A percentile compares a stretch with the other conserved stretches of the same genome.
phyloP scores from a whole-genome alignment of 2,797 vertebrate species.

The Ptychobarbus kaznakovi region DNA sequence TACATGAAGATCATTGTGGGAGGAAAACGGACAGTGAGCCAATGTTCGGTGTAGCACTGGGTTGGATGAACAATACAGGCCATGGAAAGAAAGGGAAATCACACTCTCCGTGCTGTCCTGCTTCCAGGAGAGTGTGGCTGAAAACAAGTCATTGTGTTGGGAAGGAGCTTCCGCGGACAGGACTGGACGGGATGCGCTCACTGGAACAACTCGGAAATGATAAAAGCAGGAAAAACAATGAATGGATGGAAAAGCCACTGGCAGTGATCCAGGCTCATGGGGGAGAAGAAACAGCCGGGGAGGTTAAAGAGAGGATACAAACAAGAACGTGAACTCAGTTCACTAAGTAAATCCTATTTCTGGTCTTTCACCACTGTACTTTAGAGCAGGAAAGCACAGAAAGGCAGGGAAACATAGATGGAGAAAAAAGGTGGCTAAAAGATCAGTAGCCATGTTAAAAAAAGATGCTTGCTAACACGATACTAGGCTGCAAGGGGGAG shows the following conservation, averaged over 20 bases:
- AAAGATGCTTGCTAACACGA: neutral
- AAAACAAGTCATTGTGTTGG: slow-evolving; percentile 31
- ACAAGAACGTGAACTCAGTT: neutral
- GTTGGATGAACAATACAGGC: neutral
- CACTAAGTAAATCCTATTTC: neutral
- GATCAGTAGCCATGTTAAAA: too few relatives aligned
- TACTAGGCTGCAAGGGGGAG: too few relatives aligned
- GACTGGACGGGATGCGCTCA: neutral
- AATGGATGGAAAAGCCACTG: neutral
- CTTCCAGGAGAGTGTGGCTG: slow-evolving; percentile 29
- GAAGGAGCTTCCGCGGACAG: neutral
- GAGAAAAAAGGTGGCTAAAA: neutral
- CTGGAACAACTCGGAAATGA: slow-evolving; percentile 6
- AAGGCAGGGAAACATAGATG: neutral
- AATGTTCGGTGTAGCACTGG: slow-evolving; percentile 1
- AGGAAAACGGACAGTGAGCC: slow-evolving; percentile 1
- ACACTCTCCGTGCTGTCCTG: slow-evolving; percentile 27
- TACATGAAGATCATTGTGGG: neutral
- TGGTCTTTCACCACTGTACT: neutral
- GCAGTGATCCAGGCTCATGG: neutral
- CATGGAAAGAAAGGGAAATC: slow-evolving; percentile 28
- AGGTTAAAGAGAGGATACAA: slow-evolving; percentile 30
- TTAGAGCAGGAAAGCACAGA: neutral
- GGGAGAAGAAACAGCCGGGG: neutral
- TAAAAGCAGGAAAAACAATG: slow-evolving; percentile 28